Evolutionary conservation across 2,113 vertebrate species (phyloP), one percentile per base, ranked within the genome.

Genomic region (Lasiurus borealis): DNA sequence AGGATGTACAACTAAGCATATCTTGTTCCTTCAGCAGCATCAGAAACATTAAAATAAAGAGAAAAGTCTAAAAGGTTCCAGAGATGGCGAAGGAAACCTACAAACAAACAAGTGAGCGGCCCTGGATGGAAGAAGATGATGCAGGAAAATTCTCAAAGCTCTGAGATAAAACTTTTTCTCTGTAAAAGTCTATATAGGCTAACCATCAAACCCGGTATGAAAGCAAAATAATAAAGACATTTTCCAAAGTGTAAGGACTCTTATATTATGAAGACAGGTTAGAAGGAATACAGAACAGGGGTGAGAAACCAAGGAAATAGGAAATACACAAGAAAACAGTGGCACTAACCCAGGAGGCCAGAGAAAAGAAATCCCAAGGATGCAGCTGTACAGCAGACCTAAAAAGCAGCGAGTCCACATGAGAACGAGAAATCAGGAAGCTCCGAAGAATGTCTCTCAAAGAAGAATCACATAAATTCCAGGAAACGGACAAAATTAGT

Each of bases 311-410:
- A 95, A 86, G n/a, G 57, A 88, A 93, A 77, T 0, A 87, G 57
- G 66, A 97, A 91, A 92, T 76, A 83, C 3, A 36, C 90, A 90
- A 92, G 95, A 93, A 95, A 92, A 96, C 52, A 44, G 59, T 89
- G 64, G 57, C 97, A 96, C 94, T 97, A 93, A 97, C 95, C 95
- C 91, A 97, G 52, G 84, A 92, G 34, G 83, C 91, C 91, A 97
- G 94, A 75, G 93, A 95, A 96, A 96, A 97, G 73, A 94, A 97
- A 97, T 90, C 48, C 91, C 95, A 94, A 94, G 86, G 92, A 71
- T 71, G 71, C 95, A 93, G 95, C 54, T 96, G 80, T 68, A 94
- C 73, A 94, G 83, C 89, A 93, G 86, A 96, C 95, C 96, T 97
- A 96, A 91, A 97, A 96, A 84, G 96, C 91, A 96, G 94, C 73